Percentiles rank a stretch among this genome's conserved stretches.
These are phyloP conservation scores for Neopipo cinnamomea DNA, from an alignment of 2,113 vertebrate genomes.

Conservation along the genomic window DNA sequence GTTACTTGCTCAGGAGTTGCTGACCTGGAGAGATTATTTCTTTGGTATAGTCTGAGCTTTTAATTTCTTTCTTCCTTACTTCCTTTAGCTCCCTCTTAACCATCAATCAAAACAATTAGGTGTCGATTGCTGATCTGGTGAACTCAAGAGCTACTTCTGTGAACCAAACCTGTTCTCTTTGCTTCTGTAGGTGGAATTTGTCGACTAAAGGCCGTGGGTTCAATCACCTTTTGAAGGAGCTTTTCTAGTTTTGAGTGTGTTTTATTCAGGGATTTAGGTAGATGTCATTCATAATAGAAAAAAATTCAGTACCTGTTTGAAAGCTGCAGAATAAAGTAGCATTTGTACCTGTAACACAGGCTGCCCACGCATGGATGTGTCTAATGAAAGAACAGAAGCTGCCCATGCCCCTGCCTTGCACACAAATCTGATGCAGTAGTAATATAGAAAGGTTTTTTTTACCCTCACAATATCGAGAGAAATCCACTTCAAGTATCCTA, in stretches of 20 bases:
- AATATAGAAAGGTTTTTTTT: neutral
- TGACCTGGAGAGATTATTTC: neutral
- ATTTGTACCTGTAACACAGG: neutral
- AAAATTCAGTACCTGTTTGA: neutral
- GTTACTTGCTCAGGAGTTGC: neutral
- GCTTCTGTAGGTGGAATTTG: neutral
- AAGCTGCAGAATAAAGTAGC: neutral
- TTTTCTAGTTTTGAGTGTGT: neutral
- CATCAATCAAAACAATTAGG: neutral
- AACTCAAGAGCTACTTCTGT: neutral
- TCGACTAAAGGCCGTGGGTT: neutral
- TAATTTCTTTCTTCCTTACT: fast-evolving
- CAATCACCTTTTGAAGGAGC: neutral
- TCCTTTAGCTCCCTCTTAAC: neutral
- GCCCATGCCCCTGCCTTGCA: neutral
- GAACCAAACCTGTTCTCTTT: neutral
- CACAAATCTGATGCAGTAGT: neutral
- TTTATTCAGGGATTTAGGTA: neutral
- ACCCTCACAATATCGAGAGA: neutral
- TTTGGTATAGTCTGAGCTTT: neutral
- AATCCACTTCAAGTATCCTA: neutral
- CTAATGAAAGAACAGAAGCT: neutral
- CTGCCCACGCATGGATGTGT: neutral
- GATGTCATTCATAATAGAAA: neutral
- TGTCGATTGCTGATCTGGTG: neutral